These are phyloP conservation scores for Actinemys pallida DNA, from an alignment of 2,113 vertebrate genomes.

Conservation along the genomic window DNA sequence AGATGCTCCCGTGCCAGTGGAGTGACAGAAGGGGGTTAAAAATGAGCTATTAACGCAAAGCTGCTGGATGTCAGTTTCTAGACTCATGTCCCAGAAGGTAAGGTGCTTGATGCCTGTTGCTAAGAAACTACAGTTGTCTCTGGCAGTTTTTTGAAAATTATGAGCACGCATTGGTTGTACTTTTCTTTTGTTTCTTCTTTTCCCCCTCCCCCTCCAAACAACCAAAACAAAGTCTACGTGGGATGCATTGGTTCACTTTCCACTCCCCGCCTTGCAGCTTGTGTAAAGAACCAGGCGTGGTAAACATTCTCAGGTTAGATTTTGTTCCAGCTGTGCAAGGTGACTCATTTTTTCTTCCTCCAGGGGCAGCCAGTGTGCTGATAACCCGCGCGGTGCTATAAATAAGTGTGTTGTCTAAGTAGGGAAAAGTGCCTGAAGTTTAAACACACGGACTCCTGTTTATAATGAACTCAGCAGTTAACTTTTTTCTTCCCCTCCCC, in stretches of 20 bases:
- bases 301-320: not conserved
- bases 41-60: not conserved
- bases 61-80: rapidly evolving
- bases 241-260: rapidly evolving
- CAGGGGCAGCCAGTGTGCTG: not conserved
- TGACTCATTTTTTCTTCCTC: conserved; percentile 12
- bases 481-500: not conserved
- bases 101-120: not conserved
- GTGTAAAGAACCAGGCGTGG: not conserved
- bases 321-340: conserved; percentile 18
- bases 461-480: not conserved
- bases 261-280: not conserved
- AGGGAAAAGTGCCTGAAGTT: rapidly evolving
- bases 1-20: rapidly evolving
- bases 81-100: rapidly evolving
- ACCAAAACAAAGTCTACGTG: not conserved
- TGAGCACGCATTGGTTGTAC: not conserved
- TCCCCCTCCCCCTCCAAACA: not conserved
- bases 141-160: not conserved
- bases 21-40: rapidly evolving
- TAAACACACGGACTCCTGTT: not conserved
- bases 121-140: not conserved
- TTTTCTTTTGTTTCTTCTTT: no score
- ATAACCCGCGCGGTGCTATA: conserved; percentile 15
- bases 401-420: conserved; percentile 38